Evolutionary conservation across 2,113 vertebrate genomes (phyloP).

Genomic region (Gnathonemus echidnorhynchus): DNA sequence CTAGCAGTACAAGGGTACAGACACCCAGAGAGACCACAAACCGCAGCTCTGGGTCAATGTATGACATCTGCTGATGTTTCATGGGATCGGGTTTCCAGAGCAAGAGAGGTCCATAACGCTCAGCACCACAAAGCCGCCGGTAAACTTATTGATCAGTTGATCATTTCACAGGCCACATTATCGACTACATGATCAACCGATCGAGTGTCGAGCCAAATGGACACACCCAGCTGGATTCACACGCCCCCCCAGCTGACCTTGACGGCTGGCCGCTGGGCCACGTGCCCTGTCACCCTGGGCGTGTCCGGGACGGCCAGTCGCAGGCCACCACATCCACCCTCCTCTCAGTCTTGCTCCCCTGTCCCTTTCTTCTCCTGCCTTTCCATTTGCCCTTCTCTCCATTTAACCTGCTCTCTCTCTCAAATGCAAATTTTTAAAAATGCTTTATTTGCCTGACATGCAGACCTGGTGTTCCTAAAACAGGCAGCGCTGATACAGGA

Average conservation of each 20-base stretch:
- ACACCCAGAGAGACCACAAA: neutral
- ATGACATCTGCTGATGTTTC: neutral
- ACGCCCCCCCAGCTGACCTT: neutral
- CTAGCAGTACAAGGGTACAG: neutral
- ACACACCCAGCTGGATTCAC: neutral
- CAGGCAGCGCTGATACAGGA: neutral
- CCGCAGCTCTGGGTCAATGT: neutral
- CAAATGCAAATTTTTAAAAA: neutral
- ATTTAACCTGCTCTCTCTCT: slow-evolving; percentile 11
- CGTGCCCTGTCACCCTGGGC: neutral
- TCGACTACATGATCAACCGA: neutral
- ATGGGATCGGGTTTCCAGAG: neutral
- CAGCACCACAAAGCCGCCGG: no score
- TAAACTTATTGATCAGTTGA: neutral
- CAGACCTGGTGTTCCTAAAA: neutral
- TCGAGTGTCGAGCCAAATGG: neutral
- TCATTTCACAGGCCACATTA: neutral
- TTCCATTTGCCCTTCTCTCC: neutral
- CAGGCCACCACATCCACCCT: neutral
- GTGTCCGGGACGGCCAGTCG: neutral
- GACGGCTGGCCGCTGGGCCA: neutral
- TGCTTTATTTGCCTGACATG: slow-evolving; percentile 1
- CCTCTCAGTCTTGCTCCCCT: slow-evolving; percentile 17
- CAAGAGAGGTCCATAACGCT: neutral
- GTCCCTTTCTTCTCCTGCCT: neutral